A percentile compares a stretch with the other conserved stretches of the same genome.
phyloP scores from a whole-genome alignment of 2,113 vertebrate species.

The Pelodiscus sinensis region DNA sequence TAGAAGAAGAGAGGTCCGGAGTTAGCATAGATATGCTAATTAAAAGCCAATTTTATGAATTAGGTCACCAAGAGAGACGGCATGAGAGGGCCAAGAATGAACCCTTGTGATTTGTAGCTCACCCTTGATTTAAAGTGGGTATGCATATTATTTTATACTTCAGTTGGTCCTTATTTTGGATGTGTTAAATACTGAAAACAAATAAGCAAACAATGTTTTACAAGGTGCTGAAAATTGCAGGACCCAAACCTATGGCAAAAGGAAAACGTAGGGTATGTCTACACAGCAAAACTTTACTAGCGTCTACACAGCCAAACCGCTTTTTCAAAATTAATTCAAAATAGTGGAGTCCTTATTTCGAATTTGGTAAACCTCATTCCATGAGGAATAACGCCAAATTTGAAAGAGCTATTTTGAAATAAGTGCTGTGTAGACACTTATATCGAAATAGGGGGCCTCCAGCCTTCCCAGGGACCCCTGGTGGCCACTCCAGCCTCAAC shows the following conservation, averaged over 20 bases:
- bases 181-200: not conserved
- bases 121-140: not conserved
- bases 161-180: not conserved
- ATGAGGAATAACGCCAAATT: no score
- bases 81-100: not conserved
- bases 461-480: no score
- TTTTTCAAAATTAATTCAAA: no score
- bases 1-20: not conserved
- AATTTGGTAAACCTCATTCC: no score
- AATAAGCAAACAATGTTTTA: not conserved
- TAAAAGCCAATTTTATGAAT: not conserved
- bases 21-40: not conserved
- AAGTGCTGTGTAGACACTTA: no score
- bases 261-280: not conserved
- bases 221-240: not conserved
- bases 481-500: no score
- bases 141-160: not conserved
- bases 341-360: no score
- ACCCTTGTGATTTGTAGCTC: not conserved
- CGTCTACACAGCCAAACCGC: no score
- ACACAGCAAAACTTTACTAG: no score
- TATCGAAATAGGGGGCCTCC: no score
- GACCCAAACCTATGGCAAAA: not conserved
- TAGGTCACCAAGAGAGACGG: not conserved
- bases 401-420: no score